Base-by-base conservation (phyloP, 37 sponge, comb jelly and placozoan genomes). In the Lycopodina hypogea region DNA sequence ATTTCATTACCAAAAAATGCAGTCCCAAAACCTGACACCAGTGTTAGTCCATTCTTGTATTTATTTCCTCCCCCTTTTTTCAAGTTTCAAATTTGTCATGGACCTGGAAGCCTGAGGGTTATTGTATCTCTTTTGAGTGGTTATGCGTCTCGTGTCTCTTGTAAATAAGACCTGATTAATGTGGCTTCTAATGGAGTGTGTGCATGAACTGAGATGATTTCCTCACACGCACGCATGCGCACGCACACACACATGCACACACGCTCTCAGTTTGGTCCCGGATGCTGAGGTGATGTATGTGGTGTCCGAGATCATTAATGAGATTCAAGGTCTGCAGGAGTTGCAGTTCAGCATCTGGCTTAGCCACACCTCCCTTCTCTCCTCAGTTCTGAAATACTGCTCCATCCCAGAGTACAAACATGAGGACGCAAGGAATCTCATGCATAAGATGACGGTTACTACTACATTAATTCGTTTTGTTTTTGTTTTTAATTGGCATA, bases 281-380 rank as follows among this genome's bases (percentile, higher is more conserved):
- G 87, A 87, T 83, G 94, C 94, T 28, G 94, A 93, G 66, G 83
- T 83, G 33, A 83, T 93, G 41, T 81, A 68, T 59, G 80, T 90
- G 22, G 91, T 87, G 32, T 81, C 82, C 9, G 90, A 93, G 62
- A 68, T 93, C 17, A 68, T 93, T 28, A 48, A 66, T 33, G 87
- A 90, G 58, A 42, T 90, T 24, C 91, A 87, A 17, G 68, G 68
- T 28, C 88, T 87, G 29, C 88, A 90, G 69, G 58, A 83, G 3
- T 23, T 41, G 68, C 78, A 77, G 55, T 93, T 61, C 50, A 64
- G 55, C 33, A 51, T 93, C n/a, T 53, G 55, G 60, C 24, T 93
- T 38, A 87, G 78, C 65, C 94, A 93, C 77, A 83, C 86, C 18
- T 78, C 76, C 6, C 84, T 93, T 30, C 50, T 87, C 45, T 52